These are phyloP conservation scores for Pteruthius melanotis DNA, from an alignment of 2,113 vertebrate genomes.

Conservation along the genomic window DNA sequence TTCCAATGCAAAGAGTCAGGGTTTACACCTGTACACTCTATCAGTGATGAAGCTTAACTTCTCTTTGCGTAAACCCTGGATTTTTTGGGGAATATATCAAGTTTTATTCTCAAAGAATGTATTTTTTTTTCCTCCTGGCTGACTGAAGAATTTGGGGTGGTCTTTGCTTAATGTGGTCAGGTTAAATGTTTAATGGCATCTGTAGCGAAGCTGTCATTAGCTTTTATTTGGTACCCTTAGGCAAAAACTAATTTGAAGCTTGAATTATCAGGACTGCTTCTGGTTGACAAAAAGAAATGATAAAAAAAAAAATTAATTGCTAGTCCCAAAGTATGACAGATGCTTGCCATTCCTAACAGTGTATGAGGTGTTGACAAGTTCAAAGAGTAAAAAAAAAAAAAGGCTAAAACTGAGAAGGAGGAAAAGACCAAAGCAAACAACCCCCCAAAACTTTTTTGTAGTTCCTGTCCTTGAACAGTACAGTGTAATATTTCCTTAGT, in stretches of 20 bases:
- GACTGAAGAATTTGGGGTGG: not conserved
- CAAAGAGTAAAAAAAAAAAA: not conserved
- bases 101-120: not conserved
- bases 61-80: not conserved
- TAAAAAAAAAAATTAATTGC: not conserved
- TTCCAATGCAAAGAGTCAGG: not conserved
- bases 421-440: not conserved
- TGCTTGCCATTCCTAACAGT: not conserved
- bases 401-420: not conserved
- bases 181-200: slow-evolving; percentile 43
- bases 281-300: not conserved
- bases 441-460: not conserved
- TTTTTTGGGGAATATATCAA: not conserved
- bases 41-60: not conserved
- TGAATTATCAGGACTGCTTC: slow-evolving; percentile 39
- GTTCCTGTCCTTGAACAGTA: slow-evolving; percentile 34
- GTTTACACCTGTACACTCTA: not conserved
- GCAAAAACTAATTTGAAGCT: slow-evolving; percentile 49
- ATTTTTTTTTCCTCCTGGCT: not conserved
- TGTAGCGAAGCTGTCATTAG: slow-evolving; percentile 48
- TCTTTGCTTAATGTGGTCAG: not conserved
- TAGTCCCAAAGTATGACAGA: not conserved
- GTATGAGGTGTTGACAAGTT: not conserved
- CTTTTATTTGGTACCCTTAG: slow-evolving; percentile 8
- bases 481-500: not conserved